phyloP scores from a whole-genome alignment of 2,113 vertebrate genomes.

The Verasper variegatus region DNA sequence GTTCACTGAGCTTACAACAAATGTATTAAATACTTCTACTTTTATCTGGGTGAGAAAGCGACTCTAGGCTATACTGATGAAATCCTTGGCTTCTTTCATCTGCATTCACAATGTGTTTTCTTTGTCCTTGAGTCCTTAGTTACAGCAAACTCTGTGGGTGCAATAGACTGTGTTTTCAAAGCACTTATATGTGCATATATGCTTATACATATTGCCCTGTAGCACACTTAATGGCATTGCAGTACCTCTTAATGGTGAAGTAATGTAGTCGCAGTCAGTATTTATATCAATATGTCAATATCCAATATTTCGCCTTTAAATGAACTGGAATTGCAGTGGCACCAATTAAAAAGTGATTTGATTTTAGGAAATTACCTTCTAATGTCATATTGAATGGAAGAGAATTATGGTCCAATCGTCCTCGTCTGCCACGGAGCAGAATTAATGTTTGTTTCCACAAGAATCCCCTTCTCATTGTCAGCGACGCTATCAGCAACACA shows the following conservation, averaged over 20 bases:
- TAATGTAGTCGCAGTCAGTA: constrained; percentile 39
- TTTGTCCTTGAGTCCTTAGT: constrained; percentile 36
- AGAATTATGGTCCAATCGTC: neutral
- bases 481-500: constrained; percentile 31
- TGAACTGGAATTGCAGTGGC: constrained; percentile 14
- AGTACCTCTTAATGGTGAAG: constrained; percentile 10
- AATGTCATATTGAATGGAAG: constrained; percentile 15
- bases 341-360: constrained; percentile 34
- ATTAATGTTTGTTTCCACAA: constrained; percentile 18
- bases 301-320: constrained; percentile 10
- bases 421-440: neutral
- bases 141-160: constrained; percentile 25
- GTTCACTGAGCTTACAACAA: neutral
- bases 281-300: constrained; percentile 41
- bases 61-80: neutral
- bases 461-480: constrained; percentile 18
- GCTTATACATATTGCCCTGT: constrained; percentile 1
- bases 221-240: constrained; percentile 6
- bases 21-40: too few species aligned
- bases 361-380: constrained; percentile 29
- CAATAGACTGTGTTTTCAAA: constrained; percentile 15
- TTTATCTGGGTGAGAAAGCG: neutral
- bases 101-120: constrained; percentile 23
- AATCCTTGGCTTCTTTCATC: neutral
- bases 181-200: constrained; percentile 30